Evolutionary conservation across 2,888 invertebrate genomes (phyloP).

Genomic region (Cantharis nigra): DNA sequence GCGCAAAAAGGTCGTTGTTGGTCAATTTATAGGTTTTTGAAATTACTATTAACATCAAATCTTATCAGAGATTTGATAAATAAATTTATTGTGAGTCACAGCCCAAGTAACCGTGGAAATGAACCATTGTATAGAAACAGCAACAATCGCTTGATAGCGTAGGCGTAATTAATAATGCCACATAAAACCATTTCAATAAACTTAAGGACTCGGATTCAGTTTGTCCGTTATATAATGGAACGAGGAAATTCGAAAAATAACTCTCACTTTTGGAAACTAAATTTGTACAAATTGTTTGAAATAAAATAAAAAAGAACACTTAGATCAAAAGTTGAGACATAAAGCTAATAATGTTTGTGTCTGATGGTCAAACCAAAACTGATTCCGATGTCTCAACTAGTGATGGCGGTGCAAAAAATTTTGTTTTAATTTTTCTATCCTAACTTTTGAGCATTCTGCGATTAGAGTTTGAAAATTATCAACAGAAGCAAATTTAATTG

Average conservation of each 20-base stretch:
- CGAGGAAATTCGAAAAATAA: neutral
- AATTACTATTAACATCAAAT: constrained; percentile 33
- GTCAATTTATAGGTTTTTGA: constrained; percentile 37
- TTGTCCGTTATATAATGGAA: neutral
- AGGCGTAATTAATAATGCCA: constrained; percentile 34
- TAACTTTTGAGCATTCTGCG: neutral
- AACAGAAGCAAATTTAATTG: neutral
- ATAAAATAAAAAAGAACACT: neutral
- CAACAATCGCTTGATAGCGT: constrained; percentile 33
- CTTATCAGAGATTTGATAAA: constrained; percentile 40
- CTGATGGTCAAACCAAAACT: neutral
- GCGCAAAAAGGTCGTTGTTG: constrained; percentile 30
- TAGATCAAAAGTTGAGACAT: neutral
- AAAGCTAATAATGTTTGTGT: neutral
- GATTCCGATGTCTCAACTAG: neutral
- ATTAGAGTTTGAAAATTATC: neutral
- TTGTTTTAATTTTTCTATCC: neutral
- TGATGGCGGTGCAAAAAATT: neutral
- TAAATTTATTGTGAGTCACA: constrained; percentile 38
- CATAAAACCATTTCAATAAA: constrained; percentile 27
- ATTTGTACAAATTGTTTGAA: neutral
- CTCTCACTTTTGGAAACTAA: neutral
- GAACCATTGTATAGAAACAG: constrained; percentile 35
- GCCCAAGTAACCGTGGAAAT: constrained; percentile 37
- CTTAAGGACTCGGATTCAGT: neutral